Conservation (phyloP, 2,113 vertebrate genomes). For the Pagrus major region DNA sequence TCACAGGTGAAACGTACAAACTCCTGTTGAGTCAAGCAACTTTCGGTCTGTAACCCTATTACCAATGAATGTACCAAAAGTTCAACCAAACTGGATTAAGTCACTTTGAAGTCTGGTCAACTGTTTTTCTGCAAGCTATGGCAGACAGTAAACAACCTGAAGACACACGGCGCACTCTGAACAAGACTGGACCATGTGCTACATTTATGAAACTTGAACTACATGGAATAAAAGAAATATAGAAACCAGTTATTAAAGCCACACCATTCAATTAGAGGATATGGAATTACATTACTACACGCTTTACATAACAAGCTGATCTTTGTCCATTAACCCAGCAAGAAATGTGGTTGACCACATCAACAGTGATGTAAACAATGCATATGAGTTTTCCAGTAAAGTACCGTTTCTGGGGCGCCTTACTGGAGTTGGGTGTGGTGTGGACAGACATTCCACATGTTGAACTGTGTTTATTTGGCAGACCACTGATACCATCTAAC, state of each 20-base stretch:
- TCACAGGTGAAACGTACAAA: background rate
- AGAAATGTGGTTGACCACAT: background rate
- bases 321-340: background rate
- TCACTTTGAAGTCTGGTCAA: background rate
- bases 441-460: constrained; percentile 37
- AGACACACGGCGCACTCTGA: background rate
- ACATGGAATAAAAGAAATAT: background rate
- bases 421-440: constrained; percentile 22
- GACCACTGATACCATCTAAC: constrained; percentile 40
- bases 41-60: background rate
- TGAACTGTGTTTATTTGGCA: constrained; percentile 50
- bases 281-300: background rate
- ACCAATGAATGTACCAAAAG: background rate
- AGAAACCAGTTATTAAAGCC: background rate
- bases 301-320: background rate
- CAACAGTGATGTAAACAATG: background rate
- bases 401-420: background rate
- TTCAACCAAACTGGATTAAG: background rate
- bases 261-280: constrained; percentile 19
- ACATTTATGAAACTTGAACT: background rate
- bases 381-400: background rate
- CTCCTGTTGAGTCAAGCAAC: background rate
- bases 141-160: background rate
- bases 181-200: background rate
- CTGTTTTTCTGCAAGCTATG: background rate